Conservation (phyloP, 2,888 invertebrate genomes). For the Pandemis heparana region DNA sequence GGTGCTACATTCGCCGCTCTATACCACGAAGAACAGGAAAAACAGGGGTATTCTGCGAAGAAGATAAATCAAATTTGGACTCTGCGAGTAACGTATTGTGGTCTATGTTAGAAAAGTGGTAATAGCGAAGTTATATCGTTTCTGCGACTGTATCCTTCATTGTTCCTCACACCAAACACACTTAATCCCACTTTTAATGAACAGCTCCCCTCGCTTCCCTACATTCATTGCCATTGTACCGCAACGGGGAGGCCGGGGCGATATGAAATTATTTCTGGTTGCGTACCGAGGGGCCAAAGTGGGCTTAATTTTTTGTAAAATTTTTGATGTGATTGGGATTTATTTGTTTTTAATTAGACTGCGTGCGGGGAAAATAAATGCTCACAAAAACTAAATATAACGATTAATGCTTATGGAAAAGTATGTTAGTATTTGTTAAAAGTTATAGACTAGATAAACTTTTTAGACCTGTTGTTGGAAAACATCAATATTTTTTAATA, state of each 20-base stretch:
- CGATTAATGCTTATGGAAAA: too few species aligned
- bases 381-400: background rate
- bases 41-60: background rate
- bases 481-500: too few species aligned
- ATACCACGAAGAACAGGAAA: background rate
- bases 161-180: constrained; percentile 47
- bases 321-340: constrained; percentile 26
- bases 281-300: constrained; percentile 26
- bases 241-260: constrained; percentile 35
- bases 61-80: background rate
- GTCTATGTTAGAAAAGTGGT: background rate
- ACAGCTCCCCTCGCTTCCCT: constrained; percentile 43
- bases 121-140: constrained; percentile 1
- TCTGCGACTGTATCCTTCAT: background rate
- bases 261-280: constrained; percentile 34
- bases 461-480: too few species aligned
- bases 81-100: background rate
- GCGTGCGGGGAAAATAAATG: constrained; percentile 5
- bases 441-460: too few species aligned
- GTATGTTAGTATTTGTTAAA: too few species aligned
- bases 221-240: constrained; percentile 40
- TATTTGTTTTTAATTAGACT: constrained; percentile 40
- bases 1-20: constrained; percentile 7
- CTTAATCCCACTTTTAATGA: constrained; percentile 54
- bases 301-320: constrained; percentile 43